A percentile compares a stretch with the other conserved stretches of the same genome.
phyloP scores from a whole-genome alignment of 2,888 invertebrate genomes.

The Cryptosula pallasiana region DNA sequence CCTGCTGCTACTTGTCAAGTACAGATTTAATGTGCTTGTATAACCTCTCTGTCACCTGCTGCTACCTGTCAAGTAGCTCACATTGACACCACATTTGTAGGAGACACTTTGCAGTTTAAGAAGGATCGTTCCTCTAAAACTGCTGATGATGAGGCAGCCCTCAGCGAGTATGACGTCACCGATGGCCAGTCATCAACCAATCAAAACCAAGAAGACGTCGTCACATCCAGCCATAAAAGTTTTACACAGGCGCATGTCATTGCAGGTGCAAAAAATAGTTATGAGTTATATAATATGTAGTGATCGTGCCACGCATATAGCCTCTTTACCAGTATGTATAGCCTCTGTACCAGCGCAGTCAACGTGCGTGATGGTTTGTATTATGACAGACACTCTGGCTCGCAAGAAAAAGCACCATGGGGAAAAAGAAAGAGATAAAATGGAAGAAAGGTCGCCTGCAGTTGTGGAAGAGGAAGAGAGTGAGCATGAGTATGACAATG shows the following conservation, averaged over 20 bases:
- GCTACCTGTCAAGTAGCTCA: no score
- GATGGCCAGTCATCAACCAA: not conserved
- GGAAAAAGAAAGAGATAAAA: not conserved
- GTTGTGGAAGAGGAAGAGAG: not conserved
- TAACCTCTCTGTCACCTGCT: not conserved
- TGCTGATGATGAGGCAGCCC: no score
- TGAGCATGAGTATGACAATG: not conserved
- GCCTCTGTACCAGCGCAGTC: no score
- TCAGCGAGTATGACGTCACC: no score
- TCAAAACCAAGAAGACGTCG: not conserved
- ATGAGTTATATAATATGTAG: no score
- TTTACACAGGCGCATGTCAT: not conserved
- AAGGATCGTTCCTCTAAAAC: no score
- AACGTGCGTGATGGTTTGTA: no score
- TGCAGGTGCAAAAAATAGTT: no score
- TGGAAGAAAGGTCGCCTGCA: not conserved
- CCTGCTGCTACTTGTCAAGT: not conserved
- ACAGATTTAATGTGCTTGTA: not conserved
- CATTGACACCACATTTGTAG: no score
- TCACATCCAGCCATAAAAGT: not conserved
- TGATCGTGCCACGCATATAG: no score
- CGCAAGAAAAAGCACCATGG: not conserved
- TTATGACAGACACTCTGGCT: not conserved
- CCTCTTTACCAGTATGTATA: no score
- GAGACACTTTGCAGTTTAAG: constrained; percentile 17